phyloP scores from a whole-genome alignment of 2,113 vertebrate species.

The Vombatus ursinus region DNA sequence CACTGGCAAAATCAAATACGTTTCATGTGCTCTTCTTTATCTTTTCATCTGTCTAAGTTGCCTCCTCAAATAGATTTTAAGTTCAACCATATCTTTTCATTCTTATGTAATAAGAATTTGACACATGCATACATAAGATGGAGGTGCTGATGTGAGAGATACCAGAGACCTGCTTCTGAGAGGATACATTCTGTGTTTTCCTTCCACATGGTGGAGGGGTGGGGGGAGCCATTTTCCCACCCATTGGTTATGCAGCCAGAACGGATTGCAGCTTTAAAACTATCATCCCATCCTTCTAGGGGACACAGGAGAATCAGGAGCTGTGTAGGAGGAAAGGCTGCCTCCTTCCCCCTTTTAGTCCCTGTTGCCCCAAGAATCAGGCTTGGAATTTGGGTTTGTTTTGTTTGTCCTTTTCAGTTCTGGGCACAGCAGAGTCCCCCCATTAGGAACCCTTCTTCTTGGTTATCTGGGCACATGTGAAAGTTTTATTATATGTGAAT shows the following conservation, averaged over 20 bases:
- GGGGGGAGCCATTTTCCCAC: not conserved
- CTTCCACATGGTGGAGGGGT: not conserved
- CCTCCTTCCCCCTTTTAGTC: not conserved
- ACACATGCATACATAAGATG: not conserved
- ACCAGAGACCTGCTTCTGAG: not conserved
- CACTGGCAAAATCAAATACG: not conserved
- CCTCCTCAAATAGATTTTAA: not conserved
- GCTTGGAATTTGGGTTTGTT: not conserved
- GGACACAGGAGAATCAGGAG: not conserved
- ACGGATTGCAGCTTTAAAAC: not conserved
- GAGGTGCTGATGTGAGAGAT: not conserved
- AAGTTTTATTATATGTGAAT: not conserved
- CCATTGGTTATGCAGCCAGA: not conserved
- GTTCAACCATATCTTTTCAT: not conserved
- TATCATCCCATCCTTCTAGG: not conserved
- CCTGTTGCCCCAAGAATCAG: not conserved
- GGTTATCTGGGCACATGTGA: not conserved
- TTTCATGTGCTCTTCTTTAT: not conserved
- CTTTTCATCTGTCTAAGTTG: not conserved
- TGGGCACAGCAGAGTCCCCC: not conserved
- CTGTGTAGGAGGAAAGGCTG: not conserved
- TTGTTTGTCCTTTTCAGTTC: not conserved
- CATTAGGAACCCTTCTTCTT: not conserved
- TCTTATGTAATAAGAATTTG: not conserved
- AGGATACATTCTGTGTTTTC: not conserved